Conservation (phyloP, 2,113 vertebrate genomes). For the Mesitornis unicolor region DNA sequence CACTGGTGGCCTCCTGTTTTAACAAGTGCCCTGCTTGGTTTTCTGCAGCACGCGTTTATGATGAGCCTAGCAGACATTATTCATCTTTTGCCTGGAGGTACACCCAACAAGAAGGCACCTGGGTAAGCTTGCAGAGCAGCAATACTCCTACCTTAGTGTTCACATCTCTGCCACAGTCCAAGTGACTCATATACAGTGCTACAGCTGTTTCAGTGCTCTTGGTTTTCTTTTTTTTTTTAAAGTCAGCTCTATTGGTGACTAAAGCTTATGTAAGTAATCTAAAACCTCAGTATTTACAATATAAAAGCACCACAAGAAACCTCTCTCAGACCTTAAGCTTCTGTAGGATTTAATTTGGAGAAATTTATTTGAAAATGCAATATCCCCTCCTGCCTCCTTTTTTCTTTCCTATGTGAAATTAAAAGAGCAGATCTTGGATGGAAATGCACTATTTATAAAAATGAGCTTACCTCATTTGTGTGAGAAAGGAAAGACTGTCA, state of each 20-base stretch:
- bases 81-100: not conserved
- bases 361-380: conserved; percentile 68
- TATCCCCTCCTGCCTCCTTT: not conserved
- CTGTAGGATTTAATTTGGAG: conserved; percentile 60
- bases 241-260: conserved; percentile 24
- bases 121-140: not conserved
- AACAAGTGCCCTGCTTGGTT: not conserved
- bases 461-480: conserved; percentile 58
- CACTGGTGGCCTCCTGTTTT: not conserved
- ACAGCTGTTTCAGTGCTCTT: conserved; percentile 49
- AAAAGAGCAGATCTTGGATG: conserved; percentile 58
- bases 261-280: conserved; percentile 59
- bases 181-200: conserved; percentile 36
- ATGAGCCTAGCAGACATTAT: not conserved
- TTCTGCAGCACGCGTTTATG: not conserved
- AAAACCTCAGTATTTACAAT: conserved; percentile 58
- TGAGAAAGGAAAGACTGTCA: conserved; percentile 59
- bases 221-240: not conserved
- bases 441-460: conserved; percentile 56
- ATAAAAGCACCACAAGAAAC: conserved; percentile 37
- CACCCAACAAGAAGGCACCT: not conserved
- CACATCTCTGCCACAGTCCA: not conserved
- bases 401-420: conserved; percentile 21
- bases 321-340: conserved; percentile 35
- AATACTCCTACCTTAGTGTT: not conserved